Percentiles rank a stretch among this genome's conserved stretches.
Conservation (phyloP, 1,140 invertebrate genomes). For the Pseudomyrmex pallidus region DNA sequence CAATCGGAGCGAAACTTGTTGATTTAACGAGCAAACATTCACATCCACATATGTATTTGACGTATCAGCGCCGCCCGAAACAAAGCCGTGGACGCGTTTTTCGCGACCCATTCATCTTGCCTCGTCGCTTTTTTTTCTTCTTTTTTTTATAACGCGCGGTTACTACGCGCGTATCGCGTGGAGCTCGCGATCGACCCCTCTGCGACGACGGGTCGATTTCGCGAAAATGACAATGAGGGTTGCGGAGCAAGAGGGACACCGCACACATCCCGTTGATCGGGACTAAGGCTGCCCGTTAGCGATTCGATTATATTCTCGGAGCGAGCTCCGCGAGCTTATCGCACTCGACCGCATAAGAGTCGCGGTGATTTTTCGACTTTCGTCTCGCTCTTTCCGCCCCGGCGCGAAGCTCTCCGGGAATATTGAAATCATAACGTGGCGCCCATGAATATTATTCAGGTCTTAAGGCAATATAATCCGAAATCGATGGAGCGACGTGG, state of each 20-base stretch:
- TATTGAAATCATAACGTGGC: slow-evolving; percentile 83
- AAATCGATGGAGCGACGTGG: slow-evolving; percentile 81
- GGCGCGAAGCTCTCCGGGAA: slow-evolving; percentile 66
- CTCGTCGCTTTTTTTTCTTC: slow-evolving; percentile 1
- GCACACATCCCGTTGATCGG: slow-evolving; percentile 46
- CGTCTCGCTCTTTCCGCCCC: not conserved
- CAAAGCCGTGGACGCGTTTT: slow-evolving; percentile 31
- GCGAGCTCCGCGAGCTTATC: slow-evolving; percentile 75
- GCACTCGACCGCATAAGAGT: slow-evolving; percentile 69
- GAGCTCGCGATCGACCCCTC: not conserved
- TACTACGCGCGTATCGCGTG: slow-evolving; percentile 7
- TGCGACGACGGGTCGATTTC: not conserved
- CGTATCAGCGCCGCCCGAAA: slow-evolving; percentile 3
- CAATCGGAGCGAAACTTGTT: slow-evolving; percentile 66
- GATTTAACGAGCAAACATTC: slow-evolving; percentile 68
- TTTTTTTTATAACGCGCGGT: not conserved
- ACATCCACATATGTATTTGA: slow-evolving; percentile 33
- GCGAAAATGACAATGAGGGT: not conserved
- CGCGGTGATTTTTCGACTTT: slow-evolving; percentile 79
- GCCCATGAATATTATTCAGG: slow-evolving; percentile 83
- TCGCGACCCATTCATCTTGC: slow-evolving; percentile 28
- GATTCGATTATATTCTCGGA: slow-evolving; percentile 69
- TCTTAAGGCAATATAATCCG: slow-evolving; percentile 83
- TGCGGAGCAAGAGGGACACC: not conserved
- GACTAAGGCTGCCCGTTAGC: slow-evolving; percentile 11